These are phyloP conservation scores for Stegana nigrithorax DNA, from an alignment of 2,888 invertebrate genomes.

Conservation along the genomic window DNA sequence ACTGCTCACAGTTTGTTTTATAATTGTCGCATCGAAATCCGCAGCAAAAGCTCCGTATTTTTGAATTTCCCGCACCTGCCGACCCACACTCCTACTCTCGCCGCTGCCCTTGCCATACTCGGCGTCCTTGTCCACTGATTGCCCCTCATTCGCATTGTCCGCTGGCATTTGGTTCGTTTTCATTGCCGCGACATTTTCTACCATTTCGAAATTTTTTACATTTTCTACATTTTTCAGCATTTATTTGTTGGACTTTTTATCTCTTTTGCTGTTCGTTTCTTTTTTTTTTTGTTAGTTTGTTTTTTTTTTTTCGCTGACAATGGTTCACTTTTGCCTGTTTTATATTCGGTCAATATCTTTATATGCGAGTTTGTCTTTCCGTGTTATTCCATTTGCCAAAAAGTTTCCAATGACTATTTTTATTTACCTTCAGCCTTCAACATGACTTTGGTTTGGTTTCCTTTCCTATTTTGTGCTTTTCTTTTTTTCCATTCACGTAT, in stretches of 20 bases:
- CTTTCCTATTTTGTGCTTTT: not conserved
- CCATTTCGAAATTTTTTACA: slow-evolving; percentile 18
- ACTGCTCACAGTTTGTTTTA: slow-evolving; percentile 56
- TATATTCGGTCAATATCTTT: not conserved
- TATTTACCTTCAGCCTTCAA: slow-evolving; percentile 2
- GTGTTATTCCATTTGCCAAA: too few relatives aligned
- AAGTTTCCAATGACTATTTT: too few relatives aligned
- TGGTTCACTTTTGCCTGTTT: not conserved
- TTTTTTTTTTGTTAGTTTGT: slow-evolving; percentile 2
- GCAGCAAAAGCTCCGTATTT: slow-evolving; percentile 17
- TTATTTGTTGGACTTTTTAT: slow-evolving; percentile 7
- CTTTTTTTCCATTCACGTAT: not conserved
- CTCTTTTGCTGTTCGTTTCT: slow-evolving; percentile 19
- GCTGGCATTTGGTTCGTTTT: slow-evolving; percentile 29
- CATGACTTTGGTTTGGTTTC: not conserved
- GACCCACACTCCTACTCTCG: not conserved
- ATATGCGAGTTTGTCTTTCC: not conserved
- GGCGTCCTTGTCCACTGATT: not conserved
- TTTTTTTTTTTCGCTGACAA: slow-evolving; percentile 9
- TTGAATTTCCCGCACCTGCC: not conserved
- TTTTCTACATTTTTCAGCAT: slow-evolving; percentile 13
- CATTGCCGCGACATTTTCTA: slow-evolving; percentile 32
- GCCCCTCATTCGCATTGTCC: not conserved
- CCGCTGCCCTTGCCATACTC: slow-evolving; percentile 30
- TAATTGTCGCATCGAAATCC: slow-evolving; percentile 51